phyloP scores from a whole-genome alignment of 2,113 vertebrate genomes.

The Hypomesus transpacificus region DNA sequence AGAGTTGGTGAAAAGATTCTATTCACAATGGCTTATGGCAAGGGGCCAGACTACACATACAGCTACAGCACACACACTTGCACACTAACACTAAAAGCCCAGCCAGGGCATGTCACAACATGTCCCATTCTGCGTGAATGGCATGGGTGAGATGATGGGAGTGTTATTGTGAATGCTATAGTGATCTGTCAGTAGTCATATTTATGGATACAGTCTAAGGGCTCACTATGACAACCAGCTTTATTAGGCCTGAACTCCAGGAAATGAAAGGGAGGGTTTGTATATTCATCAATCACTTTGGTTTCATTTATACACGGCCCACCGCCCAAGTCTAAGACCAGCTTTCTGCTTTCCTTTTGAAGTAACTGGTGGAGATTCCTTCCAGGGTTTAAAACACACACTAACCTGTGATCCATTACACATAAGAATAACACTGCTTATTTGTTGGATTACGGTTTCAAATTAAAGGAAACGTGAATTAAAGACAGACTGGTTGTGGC shows the following conservation, averaged over 20 bases:
- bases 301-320: constrained; percentile 32
- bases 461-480: constrained; percentile 32
- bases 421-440: constrained; percentile 1
- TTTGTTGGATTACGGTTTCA: constrained; percentile 5
- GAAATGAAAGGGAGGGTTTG: constrained; percentile 40
- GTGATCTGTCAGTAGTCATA: constrained; percentile 48
- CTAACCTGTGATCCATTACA: not conserved
- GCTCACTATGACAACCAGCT: constrained; percentile 29
- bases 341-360: not conserved
- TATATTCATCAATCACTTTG: constrained; percentile 39
- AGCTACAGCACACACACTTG: not conserved
- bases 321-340: constrained; percentile 14
- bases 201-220: constrained; percentile 33
- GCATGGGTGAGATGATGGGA: constrained; percentile 44
- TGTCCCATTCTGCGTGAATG: constrained; percentile 33
- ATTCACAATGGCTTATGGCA: constrained; percentile 55
- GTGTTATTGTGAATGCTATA: constrained; percentile 48
- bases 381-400: not conserved
- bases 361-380: not conserved
- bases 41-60: constrained; percentile 49
- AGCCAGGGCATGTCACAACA: constrained; percentile 43
- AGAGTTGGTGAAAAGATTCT: constrained; percentile 39
- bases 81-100: constrained; percentile 24
- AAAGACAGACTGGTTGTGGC: not conserved
- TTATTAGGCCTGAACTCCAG: constrained; percentile 25